Evolutionary conservation across 2,888 invertebrate genomes (phyloP).

Genomic region (Biston betularia): DNA sequence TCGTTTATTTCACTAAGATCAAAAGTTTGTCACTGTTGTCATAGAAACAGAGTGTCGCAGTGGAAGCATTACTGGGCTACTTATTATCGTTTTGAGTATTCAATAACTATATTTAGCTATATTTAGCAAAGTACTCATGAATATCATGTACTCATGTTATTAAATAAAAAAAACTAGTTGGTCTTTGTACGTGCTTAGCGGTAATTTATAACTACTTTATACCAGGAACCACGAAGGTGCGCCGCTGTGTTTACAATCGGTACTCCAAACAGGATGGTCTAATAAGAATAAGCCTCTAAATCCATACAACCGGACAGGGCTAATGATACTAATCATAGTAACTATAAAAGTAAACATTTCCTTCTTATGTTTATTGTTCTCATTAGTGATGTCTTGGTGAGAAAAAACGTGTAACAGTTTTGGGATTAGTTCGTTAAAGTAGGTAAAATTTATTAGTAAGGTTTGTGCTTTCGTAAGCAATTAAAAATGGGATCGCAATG

Average conservation of each 20-base stretch:
- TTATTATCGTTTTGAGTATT: too few species aligned
- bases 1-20: slow-evolving; percentile 47
- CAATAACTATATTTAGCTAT: too few species aligned
- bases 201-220: slow-evolving; percentile 26
- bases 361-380: slow-evolving; percentile 53
- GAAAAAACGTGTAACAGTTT: slow-evolving; percentile 44
- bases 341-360: slow-evolving; percentile 64
- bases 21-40: neutral
- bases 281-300: slow-evolving; percentile 63
- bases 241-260: slow-evolving; percentile 44
- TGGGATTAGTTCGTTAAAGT: slow-evolving; percentile 36
- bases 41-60: slow-evolving; percentile 91
- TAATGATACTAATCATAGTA: slow-evolving; percentile 66
- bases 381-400: slow-evolving; percentile 49
- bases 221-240: slow-evolving; percentile 22
- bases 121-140: too few species aligned
- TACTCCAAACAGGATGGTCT: slow-evolving; percentile 54
- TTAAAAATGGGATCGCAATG: too few species aligned
- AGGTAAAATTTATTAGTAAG: slow-evolving; percentile 34
- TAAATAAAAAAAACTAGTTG: too few species aligned
- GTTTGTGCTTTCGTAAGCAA: neutral
- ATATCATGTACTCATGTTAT: neutral
- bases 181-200: slow-evolving; percentile 16
- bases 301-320: slow-evolving; percentile 61
- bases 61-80: slow-evolving; percentile 93